Evolutionary conservation across 2,888 invertebrate species (phyloP), one percentile per base, ranked within the genome.

Genomic region (Ypsolopha scabrella): DNA sequence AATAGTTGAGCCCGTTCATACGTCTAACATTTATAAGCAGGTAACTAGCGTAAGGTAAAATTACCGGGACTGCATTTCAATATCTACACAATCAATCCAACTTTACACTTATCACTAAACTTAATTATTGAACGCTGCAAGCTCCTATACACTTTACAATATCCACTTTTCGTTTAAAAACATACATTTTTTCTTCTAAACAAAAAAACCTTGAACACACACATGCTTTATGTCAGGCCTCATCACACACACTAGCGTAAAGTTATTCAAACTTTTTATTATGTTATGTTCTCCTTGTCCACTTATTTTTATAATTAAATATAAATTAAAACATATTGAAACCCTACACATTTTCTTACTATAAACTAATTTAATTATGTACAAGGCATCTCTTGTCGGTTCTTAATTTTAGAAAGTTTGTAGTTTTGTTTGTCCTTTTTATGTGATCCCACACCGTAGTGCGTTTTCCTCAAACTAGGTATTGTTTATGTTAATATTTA

Each of bases 321-420:
- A 79, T 80, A 80, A 81, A 82, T 81, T 82, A 80, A 78, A 82
- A 78, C 77, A 80, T 80, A 83, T 61, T 82, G 82, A 80, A 81
- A 83, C 79, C 24, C 80, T 85, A 85, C 82, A 79, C 71, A 76
- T 79, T 74, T 35, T 43, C 43, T 14, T 43, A 43, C 10, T 45
- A 34, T 11, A 52, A 48, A 45, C 39, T 69, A 74, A 78, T 63
- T 82, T 69, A 74, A 78, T 63, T 82, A 83, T 83, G 68, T 85
- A 86, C 85, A 83, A 83, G 82, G 83, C 83, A 79, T 80, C 73
- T 73, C 67, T 70, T 73, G 69, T 67, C 70, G 65, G 65, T 60
- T 64, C 39, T 41, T 51, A 46, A 50, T 64, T 61, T 59, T 67
- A 68, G 64, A 66, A 65, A 58, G 54, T 64, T 59, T 61, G 64